Evolutionary conservation across 1,140 invertebrate species (phyloP).

Genomic region (Pseudachorutes palmiensis): DNA sequence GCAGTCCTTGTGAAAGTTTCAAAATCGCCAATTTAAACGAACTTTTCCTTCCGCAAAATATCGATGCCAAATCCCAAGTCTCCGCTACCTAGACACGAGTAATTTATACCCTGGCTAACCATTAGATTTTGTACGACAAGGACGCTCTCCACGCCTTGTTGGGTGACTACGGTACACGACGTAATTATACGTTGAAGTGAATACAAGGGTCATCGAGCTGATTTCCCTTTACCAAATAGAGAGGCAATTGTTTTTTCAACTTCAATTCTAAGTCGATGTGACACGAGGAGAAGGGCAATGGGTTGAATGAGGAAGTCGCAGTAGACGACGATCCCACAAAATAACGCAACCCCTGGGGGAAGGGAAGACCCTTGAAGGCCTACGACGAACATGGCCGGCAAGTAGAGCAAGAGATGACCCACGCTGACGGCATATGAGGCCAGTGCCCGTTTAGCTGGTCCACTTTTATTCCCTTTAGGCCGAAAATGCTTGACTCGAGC

Average conservation of each 20-base stretch:
- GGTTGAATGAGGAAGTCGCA: conserved; percentile 42
- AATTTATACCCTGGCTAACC: too few species aligned
- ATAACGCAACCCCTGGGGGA: conserved; percentile 38
- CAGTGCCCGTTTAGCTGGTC: conserved; percentile 36
- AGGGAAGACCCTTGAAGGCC: conserved; percentile 35
- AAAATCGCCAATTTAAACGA: too few species aligned
- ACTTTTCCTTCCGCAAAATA: too few species aligned
- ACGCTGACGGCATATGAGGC: conserved; percentile 39
- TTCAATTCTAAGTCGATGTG: conserved; percentile 38
- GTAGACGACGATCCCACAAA: conserved; percentile 41
- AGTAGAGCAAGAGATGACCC: conserved; percentile 40
- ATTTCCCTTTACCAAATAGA: not conserved
- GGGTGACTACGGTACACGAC: too few species aligned
- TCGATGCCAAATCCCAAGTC: too few species aligned
- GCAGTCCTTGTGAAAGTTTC: too few species aligned
- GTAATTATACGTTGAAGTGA: too few species aligned
- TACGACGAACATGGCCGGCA: conserved; percentile 40
- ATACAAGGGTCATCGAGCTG: too few species aligned
- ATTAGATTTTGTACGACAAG: too few species aligned
- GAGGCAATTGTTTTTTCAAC: conserved; percentile 18
- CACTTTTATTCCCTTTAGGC: conserved; percentile 20
- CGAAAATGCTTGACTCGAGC: conserved; percentile 27
- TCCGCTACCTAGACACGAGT: too few species aligned
- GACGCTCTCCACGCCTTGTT: too few species aligned
- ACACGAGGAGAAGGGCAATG: conserved; percentile 39